Evolutionary conservation across 2,888 invertebrate species (phyloP).

Genomic region (Plusia festucae): DNA sequence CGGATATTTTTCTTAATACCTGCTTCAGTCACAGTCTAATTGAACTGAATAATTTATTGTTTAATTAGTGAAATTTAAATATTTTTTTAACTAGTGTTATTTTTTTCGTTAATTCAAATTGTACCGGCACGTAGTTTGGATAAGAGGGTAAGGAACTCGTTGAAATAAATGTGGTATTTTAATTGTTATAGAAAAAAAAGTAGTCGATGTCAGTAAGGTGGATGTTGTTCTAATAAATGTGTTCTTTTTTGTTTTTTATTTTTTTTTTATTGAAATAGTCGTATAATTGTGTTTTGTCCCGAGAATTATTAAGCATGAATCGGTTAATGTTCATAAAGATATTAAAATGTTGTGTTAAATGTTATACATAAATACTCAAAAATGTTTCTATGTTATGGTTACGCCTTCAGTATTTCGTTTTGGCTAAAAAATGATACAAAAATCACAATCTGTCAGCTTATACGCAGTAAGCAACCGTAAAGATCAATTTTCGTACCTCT

Average conservation of each 20-base stretch:
- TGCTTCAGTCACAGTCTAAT: neutral
- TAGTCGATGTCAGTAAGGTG: neutral
- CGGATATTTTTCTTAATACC: neutral
- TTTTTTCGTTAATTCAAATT: neutral
- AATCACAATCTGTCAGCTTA: neutral
- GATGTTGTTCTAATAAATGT: neutral
- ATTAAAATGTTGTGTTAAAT: neutral
- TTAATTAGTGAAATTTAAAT: neutral
- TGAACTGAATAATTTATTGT: neutral
- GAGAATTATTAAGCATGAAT: neutral
- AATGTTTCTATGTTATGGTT: neutral
- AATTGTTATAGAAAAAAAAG: neutral
- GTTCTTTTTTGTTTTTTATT: neutral
- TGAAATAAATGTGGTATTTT: neutral
- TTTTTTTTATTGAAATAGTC: neutral
- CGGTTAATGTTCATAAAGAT: neutral
- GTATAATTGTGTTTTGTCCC: neutral
- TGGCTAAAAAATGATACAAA: neutral
- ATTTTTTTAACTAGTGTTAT: neutral
- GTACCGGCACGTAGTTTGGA: neutral
- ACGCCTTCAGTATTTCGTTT: neutral
- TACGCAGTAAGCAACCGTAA: neutral
- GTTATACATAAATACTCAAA: too few species aligned
- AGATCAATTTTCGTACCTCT: neutral
- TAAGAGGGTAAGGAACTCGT: neutral